Percentiles rank a stretch among this genome's conserved stretches.
phyloP scores from a whole-genome alignment of 2,888 invertebrate genomes.

The Lacanobia oleracea region DNA sequence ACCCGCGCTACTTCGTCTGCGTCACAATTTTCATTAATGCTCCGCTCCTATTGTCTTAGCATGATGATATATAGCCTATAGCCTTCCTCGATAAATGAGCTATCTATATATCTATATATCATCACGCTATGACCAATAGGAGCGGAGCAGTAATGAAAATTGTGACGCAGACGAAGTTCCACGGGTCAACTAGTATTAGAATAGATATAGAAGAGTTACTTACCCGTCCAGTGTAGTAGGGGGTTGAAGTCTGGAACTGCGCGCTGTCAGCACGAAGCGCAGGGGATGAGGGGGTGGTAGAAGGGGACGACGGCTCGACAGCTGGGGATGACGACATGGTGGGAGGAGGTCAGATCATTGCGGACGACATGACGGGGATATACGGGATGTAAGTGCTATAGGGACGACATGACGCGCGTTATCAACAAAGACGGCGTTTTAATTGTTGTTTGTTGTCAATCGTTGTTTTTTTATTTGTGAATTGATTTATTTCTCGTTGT shows the following conservation, averaged over 20 bases:
- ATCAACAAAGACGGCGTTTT: too few relatives aligned
- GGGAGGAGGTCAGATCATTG: conserved; percentile 57
- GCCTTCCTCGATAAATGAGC: too few relatives aligned
- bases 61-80: too few relatives aligned
- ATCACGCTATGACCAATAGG: too few relatives aligned
- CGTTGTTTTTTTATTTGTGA: neutral
- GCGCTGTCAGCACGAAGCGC: conserved; percentile 78
- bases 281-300: conserved; percentile 86
- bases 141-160: too few relatives aligned
- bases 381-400: conserved; percentile 23
- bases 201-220: conserved; percentile 61
- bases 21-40: too few relatives aligned
- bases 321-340: conserved; percentile 91
- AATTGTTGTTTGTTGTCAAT: neutral
- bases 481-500: conserved; percentile 12
- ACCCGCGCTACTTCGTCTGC: too few relatives aligned
- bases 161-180: too few relatives aligned
- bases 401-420: conserved; percentile 21
- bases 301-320: conserved; percentile 86
- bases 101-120: too few relatives aligned
- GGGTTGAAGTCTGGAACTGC: conserved; percentile 85
- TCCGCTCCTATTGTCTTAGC: too few relatives aligned
- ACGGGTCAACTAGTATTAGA: too few relatives aligned
- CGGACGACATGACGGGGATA: conserved; percentile 50
- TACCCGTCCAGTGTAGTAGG: conserved; percentile 82